These are phyloP conservation scores for Phyllotreta striolata DNA, from an alignment of 2,888 invertebrate genomes.

Conservation along the genomic window DNA sequence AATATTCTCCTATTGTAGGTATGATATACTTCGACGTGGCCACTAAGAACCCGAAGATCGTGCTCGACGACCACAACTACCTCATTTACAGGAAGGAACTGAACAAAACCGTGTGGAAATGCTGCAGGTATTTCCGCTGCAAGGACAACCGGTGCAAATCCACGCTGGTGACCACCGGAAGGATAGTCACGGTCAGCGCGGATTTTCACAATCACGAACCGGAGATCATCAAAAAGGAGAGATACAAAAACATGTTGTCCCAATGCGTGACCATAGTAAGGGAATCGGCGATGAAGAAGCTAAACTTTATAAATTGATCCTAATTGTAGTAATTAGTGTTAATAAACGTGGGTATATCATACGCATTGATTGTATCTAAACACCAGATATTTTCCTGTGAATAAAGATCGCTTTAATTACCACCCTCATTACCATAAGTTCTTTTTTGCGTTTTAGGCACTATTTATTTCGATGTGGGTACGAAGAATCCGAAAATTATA, in stretches of 20 bases:
- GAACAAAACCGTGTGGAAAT: conserved; percentile 51
- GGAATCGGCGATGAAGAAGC: conserved; percentile 24
- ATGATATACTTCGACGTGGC: conserved; percentile 50
- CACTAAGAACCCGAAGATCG: conserved; percentile 52
- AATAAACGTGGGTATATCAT: background rate
- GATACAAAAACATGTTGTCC: conserved; percentile 47
- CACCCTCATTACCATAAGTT: too few relatives aligned
- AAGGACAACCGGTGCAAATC: conserved; percentile 51
- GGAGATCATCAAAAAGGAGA: conserved; percentile 41
- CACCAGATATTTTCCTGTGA: too few relatives aligned
- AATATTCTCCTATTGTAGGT: conserved; percentile 45
- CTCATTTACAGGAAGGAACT: conserved; percentile 48
- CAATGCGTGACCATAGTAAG: conserved; percentile 48
- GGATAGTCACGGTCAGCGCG: conserved; percentile 48
- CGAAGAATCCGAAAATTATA: conserved; percentile 50
- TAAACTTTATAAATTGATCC: too few relatives aligned
- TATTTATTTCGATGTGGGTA: conserved; percentile 49
- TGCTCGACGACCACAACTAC: conserved; percentile 49
- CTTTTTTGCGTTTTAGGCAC: conserved; percentile 40
- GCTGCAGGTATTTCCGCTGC: conserved; percentile 48
- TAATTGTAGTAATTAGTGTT: background rate
- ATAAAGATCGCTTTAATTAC: too few relatives aligned
- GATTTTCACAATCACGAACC: conserved; percentile 48
- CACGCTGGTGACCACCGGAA: conserved; percentile 49
- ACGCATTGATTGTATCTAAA: too few relatives aligned